Conservation (phyloP, 2,888 invertebrate genomes). For the Podotricha telesiphe region DNA sequence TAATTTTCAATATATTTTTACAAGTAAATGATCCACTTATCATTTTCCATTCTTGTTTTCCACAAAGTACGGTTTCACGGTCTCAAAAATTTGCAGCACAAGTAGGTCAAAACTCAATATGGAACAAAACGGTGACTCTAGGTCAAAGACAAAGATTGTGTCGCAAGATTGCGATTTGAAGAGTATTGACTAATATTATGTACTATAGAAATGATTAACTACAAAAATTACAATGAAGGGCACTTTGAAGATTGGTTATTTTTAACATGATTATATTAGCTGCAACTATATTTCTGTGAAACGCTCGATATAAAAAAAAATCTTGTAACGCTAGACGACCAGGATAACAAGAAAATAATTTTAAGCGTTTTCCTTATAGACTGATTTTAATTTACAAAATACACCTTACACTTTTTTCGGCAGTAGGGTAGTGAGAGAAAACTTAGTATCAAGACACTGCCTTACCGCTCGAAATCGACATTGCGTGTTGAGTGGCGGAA, state of each 20-base stretch:
- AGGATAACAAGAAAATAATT: too few species aligned
- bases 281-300: neutral
- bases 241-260: too few species aligned
- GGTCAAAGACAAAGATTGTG: conserved; percentile 58
- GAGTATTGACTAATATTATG: neutral
- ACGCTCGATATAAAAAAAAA: too few species aligned
- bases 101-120: conserved; percentile 57
- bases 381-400: too few species aligned
- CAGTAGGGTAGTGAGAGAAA: too few species aligned
- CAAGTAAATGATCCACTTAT: neutral
- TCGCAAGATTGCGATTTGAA: conserved; percentile 45
- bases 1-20: neutral
- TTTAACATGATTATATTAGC: too few species aligned
- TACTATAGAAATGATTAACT: neutral
- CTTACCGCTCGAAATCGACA: too few species aligned
- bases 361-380: too few species aligned
- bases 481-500: too few species aligned
- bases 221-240: neutral
- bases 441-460: too few species aligned
- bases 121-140: conserved; percentile 53
- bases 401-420: too few species aligned
- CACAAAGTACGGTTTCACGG: conserved; percentile 25
- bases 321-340: too few species aligned
- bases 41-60: neutral
- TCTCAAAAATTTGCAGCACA: conserved; percentile 44